phyloP scores from a whole-genome alignment of 2,888 invertebrate species.

The Calameuta idolon region DNA sequence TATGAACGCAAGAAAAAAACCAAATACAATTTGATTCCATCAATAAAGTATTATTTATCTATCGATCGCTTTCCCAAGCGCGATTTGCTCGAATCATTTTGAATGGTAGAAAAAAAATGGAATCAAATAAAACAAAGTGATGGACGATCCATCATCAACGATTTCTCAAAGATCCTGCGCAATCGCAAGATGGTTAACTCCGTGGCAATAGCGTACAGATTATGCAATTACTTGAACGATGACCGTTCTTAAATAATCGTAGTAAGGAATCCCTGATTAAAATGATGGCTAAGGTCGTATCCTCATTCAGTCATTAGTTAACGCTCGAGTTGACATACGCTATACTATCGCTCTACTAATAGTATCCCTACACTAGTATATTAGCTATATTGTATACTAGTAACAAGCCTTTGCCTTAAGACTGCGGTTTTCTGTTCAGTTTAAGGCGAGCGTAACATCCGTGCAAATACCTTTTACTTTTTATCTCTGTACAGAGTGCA shows the following conservation, averaged over 20 bases:
- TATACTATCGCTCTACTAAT: not conserved
- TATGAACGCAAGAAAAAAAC: not conserved
- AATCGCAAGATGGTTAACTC: not conserved
- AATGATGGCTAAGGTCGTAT: not conserved
- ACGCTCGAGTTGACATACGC: not conserved
- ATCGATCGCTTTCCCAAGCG: not conserved
- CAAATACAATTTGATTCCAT: not conserved
- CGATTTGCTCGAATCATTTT: not conserved
- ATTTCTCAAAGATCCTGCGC: not conserved
- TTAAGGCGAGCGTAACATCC: not conserved
- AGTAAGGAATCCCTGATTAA: not conserved
- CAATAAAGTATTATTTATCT: not conserved
- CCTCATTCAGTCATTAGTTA: not conserved
- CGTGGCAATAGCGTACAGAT: not conserved
- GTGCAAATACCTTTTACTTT: not conserved
- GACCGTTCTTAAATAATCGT: not conserved
- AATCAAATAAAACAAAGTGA: not conserved
- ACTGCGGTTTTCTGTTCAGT: not conserved
- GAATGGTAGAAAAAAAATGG: not conserved
- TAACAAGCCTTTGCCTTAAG: not conserved
- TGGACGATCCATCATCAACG: not conserved
- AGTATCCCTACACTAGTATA: not conserved
- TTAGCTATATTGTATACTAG: not conserved
- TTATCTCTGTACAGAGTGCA: not conserved
- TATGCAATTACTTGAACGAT: not conserved